Evolutionary conservation across 1,140 invertebrate species (phyloP).

Genomic region (Drosophila kurseongensis): DNA sequence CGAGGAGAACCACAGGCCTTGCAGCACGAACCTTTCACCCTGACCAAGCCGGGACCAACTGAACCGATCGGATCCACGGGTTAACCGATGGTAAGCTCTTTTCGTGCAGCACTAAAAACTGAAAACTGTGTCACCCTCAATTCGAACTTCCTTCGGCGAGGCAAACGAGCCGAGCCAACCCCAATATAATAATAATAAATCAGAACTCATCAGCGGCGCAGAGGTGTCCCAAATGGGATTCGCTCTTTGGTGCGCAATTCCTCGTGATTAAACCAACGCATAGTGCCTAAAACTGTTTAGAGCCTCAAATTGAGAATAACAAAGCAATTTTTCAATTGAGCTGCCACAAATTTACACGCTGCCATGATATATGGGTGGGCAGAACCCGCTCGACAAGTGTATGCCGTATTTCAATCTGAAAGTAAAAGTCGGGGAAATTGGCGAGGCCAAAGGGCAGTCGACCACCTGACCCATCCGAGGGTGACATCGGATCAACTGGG

Average conservation of each 20-base stretch:
- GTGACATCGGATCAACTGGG: slow-evolving; percentile 12
- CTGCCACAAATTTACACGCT: slow-evolving; percentile 53
- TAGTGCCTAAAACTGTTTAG: slow-evolving; percentile 73
- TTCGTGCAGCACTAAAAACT: slow-evolving; percentile 30
- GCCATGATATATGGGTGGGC: slow-evolving; percentile 27
- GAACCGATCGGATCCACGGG: slow-evolving; percentile 24
- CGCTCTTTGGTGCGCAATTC: slow-evolving; percentile 66
- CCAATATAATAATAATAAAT: slow-evolving; percentile 68
- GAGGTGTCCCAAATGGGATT: slow-evolving; percentile 48
- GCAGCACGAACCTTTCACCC: slow-evolving; percentile 42
- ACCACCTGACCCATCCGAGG: slow-evolving; percentile 36
- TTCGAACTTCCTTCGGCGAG: slow-evolving; percentile 64
- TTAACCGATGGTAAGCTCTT: slow-evolving; percentile 14
- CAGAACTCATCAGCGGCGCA: slow-evolving; percentile 46
- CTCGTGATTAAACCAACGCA: slow-evolving; percentile 67
- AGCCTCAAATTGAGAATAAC: slow-evolving; percentile 81
- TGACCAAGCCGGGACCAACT: slow-evolving; percentile 41
- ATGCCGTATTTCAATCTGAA: slow-evolving; percentile 13
- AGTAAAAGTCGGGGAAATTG: slow-evolving; percentile 46
- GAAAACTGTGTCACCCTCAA: slow-evolving; percentile 65
- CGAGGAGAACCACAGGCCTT: slow-evolving; percentile 16
- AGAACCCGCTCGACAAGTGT: not conserved
- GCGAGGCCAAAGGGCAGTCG: slow-evolving; percentile 64
- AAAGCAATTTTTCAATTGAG: slow-evolving; percentile 82
- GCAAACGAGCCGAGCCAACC: slow-evolving; percentile 25